Conservation (phyloP, 2,113 vertebrate genomes). For the Petrocephalus zakoni region DNA sequence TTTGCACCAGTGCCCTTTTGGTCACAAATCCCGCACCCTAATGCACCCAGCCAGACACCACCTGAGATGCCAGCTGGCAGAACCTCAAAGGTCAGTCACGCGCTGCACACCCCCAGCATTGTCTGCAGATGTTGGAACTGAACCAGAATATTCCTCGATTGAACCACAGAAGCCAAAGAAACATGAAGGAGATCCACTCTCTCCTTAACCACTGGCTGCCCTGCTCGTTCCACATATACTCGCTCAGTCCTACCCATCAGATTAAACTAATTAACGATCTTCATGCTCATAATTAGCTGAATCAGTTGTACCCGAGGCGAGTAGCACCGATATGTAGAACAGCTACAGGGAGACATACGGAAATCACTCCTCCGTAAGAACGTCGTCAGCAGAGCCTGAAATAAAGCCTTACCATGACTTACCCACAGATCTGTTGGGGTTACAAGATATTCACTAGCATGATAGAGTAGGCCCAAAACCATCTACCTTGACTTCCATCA, state of each 20-base stretch:
- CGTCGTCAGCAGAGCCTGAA: neutral
- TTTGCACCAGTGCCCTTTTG: neutral
- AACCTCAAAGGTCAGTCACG: neutral
- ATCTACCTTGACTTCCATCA: neutral
- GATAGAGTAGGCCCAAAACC: neutral
- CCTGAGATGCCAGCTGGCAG: neutral
- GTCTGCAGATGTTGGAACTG: neutral
- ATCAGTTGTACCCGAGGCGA: conserved; percentile 1
- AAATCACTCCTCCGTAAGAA: neutral
- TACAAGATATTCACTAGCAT: neutral
- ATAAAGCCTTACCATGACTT: neutral
- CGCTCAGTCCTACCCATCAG: neutral
- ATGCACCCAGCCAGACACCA: neutral
- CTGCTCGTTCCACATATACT: neutral
- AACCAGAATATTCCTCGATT: neutral
- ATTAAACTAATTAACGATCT: neutral
- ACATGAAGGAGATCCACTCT: neutral
- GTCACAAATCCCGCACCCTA: neutral
- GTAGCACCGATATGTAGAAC: neutral
- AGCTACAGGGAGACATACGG: neutral
- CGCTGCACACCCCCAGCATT: neutral
- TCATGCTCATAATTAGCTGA: neutral
- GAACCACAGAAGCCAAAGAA: neutral
- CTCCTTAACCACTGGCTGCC: neutral
- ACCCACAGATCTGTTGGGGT: neutral